Evolutionary conservation across 2,113 vertebrate genomes (phyloP).

Genomic region (Thalassoma bifasciatum): DNA sequence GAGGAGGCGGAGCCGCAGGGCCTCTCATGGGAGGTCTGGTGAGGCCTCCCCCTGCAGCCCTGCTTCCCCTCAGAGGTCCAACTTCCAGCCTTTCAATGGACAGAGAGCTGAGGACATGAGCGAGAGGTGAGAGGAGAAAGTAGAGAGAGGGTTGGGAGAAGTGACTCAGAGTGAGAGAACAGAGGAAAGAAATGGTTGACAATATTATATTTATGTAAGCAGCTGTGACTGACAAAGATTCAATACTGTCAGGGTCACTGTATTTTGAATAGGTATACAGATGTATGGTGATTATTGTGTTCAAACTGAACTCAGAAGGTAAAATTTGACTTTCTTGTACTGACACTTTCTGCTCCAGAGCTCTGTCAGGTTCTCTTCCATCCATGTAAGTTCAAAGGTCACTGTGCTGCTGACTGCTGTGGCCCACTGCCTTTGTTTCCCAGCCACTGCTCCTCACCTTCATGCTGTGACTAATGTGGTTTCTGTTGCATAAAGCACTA

Average conservation of each 20-base stretch:
- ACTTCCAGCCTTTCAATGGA: slow-evolving; percentile 78
- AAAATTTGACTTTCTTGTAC: slow-evolving; percentile 46
- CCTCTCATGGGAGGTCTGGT: slow-evolving; percentile 85
- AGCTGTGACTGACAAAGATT: too few relatives aligned
- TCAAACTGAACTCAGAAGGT: neutral
- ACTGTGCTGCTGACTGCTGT: slow-evolving; percentile 16
- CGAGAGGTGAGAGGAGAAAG: slow-evolving; percentile 85
- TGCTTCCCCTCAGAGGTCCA: slow-evolving; percentile 63
- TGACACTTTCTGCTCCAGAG: slow-evolving; percentile 71
- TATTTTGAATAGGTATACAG: too few relatives aligned
- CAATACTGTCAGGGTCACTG: too few relatives aligned
- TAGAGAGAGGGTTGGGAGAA: too few relatives aligned
- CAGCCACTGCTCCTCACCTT: slow-evolving; percentile 29
- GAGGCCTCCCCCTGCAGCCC: slow-evolving; percentile 85
- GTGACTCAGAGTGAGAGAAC: neutral
- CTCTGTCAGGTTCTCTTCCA: slow-evolving; percentile 68
- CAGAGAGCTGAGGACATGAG: slow-evolving; percentile 79
- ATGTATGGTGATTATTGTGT: too few relatives aligned
- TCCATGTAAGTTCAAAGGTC: slow-evolving; percentile 79
- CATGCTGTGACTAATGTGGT: slow-evolving; percentile 42
- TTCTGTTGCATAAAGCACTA: slow-evolving; percentile 26
- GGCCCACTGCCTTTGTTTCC: neutral
- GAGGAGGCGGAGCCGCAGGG: slow-evolving; percentile 92
- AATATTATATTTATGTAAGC: neutral
- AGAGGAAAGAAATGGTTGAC: neutral